Evolutionary conservation across 2,888 invertebrate species (phyloP), one percentile per base, ranked within the genome.

Genomic region (Cheilosia pagana): DNA sequence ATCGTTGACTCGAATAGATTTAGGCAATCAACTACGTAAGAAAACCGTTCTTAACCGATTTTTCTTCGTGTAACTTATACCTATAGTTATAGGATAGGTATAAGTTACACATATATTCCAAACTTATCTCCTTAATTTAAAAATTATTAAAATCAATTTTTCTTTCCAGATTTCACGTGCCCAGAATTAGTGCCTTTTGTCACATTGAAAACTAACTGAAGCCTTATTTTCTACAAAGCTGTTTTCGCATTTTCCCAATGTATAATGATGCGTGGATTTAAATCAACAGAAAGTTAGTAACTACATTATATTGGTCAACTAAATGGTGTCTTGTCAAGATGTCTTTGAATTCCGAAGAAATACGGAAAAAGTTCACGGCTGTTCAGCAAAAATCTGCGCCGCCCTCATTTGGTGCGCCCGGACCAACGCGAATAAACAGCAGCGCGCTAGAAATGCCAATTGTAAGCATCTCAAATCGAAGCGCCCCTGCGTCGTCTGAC

Each of bases 331-430:
- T 88, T 87, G 89, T 87, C 88, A 91, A 89, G 88, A 92, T 92
- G 92, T 90, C 89, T 89, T 90, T 89, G 88, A 91, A 90, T 89
- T 87, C 91, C 89, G 92, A 92, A 88, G 92, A 92, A 87, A 89
- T 90, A 90, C 89, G 92, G 89, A 92, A 91, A 89, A 92, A 92
- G 89, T 89, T 92, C 89, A 88, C 89, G 81, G 89, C 89, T 87
- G 88, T 90, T 77, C 90, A 90, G 86, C 90, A 90, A 81, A 90
- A 90, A 79, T 90, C 90, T 28, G 89, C 91, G 12, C 90, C 91
- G 57, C 89, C 91, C 45, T 88, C 89, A 35, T 88, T 90, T 76
- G 75, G 87, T 60, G 79, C 83, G n/a, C 68, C 86, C 28, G 74
- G 71, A 43, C 45, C 78, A 6, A 28, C 72, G 70, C 21, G 74